Base-by-base conservation (phyloP, 2,797 vertebrate genomes). In the Chloroceryle inda region DNA sequence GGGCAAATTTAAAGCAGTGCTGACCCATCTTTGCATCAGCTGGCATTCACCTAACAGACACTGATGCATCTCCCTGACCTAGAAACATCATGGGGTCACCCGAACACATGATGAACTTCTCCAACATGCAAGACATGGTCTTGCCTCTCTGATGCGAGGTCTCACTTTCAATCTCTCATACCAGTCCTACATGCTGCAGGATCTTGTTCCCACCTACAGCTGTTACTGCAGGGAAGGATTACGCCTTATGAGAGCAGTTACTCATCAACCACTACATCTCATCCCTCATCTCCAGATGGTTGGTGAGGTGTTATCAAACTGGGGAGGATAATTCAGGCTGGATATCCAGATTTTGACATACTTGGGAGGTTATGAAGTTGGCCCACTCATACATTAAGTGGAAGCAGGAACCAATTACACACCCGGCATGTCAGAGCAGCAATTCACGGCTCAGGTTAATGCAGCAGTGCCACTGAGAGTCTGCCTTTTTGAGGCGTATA, bases 121-220 rank as follows among this genome's bases (percentile, higher is more conserved):
- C 27, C 58, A 59, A 64, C 0, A 0, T 33, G 40, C 40, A 71
- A 92, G 71, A 91, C 16, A 21, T 35, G 40, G 20, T 40, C 69
- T 76, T 69, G 59, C 45, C 61, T 58, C 18, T 84, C 64, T 67
- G 45, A 81, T 7, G 5, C 0, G 0, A 62, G 37, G 14, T 74
- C 63, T 89, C 35, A 50, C 23, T 91, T 82, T 67, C 44, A 74
- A 35, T 16, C n/a, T 79, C 76, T 64, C 74, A 66, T 44, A 56
- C 40, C 74, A 74, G 62, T 20, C 31, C 20, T 37, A 17, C 0
- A 0, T 55, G 56, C 78, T 90, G 53, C 35, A 77, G 56, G 66
- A 91, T 76, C 66, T 73, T 93, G 55, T 77, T 95, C 59, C 58
- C 40, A 78, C 12, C 67, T 67, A 85, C 89, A 91, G 74, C 62